Base-by-base conservation (phyloP, 2,113 vertebrate genomes). In the Erpornis zantholeuca region DNA sequence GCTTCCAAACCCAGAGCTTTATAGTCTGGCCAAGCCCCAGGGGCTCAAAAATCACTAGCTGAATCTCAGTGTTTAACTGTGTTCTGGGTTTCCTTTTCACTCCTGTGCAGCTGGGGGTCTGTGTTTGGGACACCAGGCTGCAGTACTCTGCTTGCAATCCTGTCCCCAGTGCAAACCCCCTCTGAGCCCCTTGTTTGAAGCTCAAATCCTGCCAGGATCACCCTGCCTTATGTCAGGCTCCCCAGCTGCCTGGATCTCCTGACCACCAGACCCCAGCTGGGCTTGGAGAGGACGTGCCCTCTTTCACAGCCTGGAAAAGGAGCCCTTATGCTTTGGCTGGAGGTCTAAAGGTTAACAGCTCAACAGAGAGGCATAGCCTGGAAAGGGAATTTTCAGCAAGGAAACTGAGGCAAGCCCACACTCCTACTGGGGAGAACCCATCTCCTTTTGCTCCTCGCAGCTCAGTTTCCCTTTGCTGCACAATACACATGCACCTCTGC, bases 11-110 rank as follows among this genome's bases (percentile, higher is more conserved):
- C 38, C 88, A 92, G 90, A 88, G 42, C 92, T 95, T 97, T 97
- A 94, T 93, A 95, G 82, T 95, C 82, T 90, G 94, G 82, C 96
- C 96, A 97, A 96, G 91, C 92, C 95, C 92, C 69, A 93, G 56
- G 83, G 95, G 94, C 82, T 86, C 2, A 4, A 93, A 96, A 97
- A 93, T 92, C 95, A 52, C 82, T 95, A 88, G 76, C 44, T 83
- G 82, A 81, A 88, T 95, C 92, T 88, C 47, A 2, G 56, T 64
- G 82, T 93, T 94, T 73, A 93, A 86, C 76, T 70, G 15, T 73
- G 42, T 66, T 93, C 53, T 22, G 64, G 24, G 91, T 92, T 90
- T 94, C 80, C 86, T 96, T 68, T 88, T 87, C 11, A 4, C 52
- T 88, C 71, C 82, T 3, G 0, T 5, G 3, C 60, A 95, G 92